Conservation (phyloP, 1,140 invertebrate genomes). For the Contarinia nasturtii region DNA sequence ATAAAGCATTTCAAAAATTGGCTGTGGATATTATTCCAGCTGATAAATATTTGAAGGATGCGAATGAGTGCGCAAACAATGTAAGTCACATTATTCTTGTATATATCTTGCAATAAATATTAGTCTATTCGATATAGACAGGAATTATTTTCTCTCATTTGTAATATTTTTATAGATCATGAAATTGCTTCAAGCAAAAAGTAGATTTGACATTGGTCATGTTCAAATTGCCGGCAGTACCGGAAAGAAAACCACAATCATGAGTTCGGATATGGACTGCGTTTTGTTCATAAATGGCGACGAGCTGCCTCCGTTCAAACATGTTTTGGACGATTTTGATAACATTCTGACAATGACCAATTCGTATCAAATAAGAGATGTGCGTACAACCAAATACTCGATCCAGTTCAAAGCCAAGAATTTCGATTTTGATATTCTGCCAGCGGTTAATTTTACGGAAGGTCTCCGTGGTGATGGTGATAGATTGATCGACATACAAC, state of each 20-base stretch:
- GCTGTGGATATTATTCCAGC: background rate
- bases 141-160: background rate
- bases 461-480: background rate
- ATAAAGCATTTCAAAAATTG: background rate
- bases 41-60: background rate
- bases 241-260: background rate
- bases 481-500: background rate
- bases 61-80: background rate
- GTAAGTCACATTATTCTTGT: background rate
- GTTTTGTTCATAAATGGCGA: background rate
- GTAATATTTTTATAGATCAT: background rate
- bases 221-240: background rate
- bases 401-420: background rate
- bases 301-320: background rate
- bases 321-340: background rate
- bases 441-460: background rate
- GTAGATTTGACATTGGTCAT: background rate
- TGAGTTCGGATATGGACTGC: background rate
- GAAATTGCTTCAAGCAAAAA: background rate
- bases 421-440: background rate
- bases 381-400: background rate
- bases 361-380: background rate
- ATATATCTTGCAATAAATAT: too few species aligned
- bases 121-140: background rate
- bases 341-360: background rate